A percentile compares a stretch with the other conserved stretches of the same genome.
phyloP scores from a whole-genome alignment of 2,113 vertebrate species.

The Leuciscus idus region DNA sequence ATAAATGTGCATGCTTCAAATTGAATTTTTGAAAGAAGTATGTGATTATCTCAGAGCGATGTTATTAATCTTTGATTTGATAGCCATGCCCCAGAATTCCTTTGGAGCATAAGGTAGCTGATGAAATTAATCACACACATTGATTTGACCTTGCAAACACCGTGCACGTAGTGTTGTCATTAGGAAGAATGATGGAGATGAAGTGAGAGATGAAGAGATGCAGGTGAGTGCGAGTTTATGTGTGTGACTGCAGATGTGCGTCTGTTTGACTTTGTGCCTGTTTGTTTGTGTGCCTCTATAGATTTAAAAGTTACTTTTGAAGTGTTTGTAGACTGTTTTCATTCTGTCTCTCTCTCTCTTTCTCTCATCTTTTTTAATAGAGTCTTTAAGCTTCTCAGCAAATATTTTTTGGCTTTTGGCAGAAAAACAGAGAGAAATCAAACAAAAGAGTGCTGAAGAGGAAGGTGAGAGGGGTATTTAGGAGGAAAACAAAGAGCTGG shows the following conservation, averaged over 20 bases:
- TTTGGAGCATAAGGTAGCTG: constrained; percentile 8
- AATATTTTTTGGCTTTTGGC: neutral
- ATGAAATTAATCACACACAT: constrained; percentile 49
- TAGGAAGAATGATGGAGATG: constrained; percentile 47
- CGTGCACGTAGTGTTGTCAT: constrained; percentile 2
- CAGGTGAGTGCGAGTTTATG: neutral
- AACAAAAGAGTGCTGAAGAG: constrained; percentile 2
- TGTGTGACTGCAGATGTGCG: neutral
- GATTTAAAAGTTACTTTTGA: neutral
- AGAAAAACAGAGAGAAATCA: constrained; percentile 16
- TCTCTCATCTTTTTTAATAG: neutral
- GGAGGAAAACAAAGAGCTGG: neutral
- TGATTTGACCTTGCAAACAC: constrained; percentile 32
- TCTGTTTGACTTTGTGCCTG: neutral
- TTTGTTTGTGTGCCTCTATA: constrained; percentile 12
- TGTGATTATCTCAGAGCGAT: neutral
- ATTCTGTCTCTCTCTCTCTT: constrained; percentile 15
- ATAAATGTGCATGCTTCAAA: neutral
- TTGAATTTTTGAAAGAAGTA: neutral
- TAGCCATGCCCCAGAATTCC: constrained; percentile 10
- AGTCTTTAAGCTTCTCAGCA: constrained; percentile 25
- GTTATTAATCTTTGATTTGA: neutral
- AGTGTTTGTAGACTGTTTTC: neutral
- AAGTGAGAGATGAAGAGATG: constrained; percentile 27
- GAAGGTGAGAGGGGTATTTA: neutral